Evolutionary conservation across 2,113 vertebrate genomes (phyloP), one percentile per base, ranked within the genome.

Genomic region (Stigmatopora nigra): DNA sequence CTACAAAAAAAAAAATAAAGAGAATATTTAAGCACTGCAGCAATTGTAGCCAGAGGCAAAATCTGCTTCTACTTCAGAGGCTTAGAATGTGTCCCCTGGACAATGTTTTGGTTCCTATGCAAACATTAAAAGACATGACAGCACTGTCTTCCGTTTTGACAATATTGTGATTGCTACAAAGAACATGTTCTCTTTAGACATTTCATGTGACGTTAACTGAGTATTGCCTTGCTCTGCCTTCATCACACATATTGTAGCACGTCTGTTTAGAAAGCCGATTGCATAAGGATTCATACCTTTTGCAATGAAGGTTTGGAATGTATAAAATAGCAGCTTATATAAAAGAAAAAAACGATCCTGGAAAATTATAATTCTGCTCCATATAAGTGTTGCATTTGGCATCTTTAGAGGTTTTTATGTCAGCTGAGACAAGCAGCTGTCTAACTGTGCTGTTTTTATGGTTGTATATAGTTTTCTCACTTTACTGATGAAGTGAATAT

Each of bases 191-290:
- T 67, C 57, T 59, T 64, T 16, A 67, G 22, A 25, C 45, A 49
- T 45, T 71, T 51, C 3, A 38, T 15, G 51, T 53, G 51, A 52
- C 61, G 51, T 60, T 25, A 46, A 55, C n/a, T 58, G n/a, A 64
- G 53, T 58, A 17, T 52, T 10, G 46, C 59, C 35, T 25, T 35
- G 7, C 61, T 57, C 52, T 12, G 51, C 56, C 58, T 67, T 22
- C 16, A 65, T 68, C 19, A 61, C 52, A 22, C 52, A 35, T 52
- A 60, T 46, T 25, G 6, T 31, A 67, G 55, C 64, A 9, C n/a
- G 53, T 65, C 19, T 66, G 68, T 71, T 57, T 31, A 63, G 13
- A 78, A 25, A 71, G 19, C 51, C 51, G 20, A 10, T 52, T 52
- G 11, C 19, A 20, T 11, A 19, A 10, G 19, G 19, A 3, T 41